A percentile compares a stretch with the other conserved stretches of the same genome.
phyloP scores from a whole-genome alignment of 2,113 vertebrate genomes.

The Maccullochella peelii region DNA sequence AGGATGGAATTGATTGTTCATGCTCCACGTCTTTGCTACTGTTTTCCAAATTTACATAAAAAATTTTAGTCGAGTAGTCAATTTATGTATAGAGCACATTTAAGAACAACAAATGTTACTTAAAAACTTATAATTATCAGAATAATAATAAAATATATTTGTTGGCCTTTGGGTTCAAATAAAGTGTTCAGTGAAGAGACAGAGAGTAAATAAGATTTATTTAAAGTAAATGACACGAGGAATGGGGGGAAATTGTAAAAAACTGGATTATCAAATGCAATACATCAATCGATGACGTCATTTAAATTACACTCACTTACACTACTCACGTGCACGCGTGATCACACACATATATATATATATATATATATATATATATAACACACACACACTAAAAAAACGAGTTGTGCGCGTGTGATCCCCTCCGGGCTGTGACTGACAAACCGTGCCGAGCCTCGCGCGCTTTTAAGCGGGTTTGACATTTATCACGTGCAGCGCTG shows the following conservation, averaged over 20 bases:
- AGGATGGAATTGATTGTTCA: not conserved
- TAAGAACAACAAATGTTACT: not conserved
- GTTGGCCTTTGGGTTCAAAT: not conserved
- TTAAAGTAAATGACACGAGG: not conserved
- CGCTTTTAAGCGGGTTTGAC: constrained; percentile 71
- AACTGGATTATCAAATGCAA: not conserved
- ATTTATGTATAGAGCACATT: not conserved
- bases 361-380: no score
- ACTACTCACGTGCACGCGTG: not conserved
- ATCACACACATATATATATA: no score
- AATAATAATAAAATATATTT: not conserved
- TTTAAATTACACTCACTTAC: no score
- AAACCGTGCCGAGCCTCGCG: not conserved
- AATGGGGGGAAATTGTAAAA: not conserved
- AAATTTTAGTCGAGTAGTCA: not conserved
- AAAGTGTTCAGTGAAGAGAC: not conserved
- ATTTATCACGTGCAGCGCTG: constrained; percentile 79
- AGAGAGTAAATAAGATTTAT: not conserved
- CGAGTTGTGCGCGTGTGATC: not conserved
- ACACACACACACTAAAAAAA: no score
- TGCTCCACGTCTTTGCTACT: no score
- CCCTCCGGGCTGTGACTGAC: constrained; percentile 9
- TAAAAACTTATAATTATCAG: not conserved
- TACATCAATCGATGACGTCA: constrained; percentile 20
- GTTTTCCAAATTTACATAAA: not conserved